Percentiles rank a stretch among this genome's conserved stretches.
Conservation (phyloP, 1,140 invertebrate genomes). For the Gryon sp. region DNA sequence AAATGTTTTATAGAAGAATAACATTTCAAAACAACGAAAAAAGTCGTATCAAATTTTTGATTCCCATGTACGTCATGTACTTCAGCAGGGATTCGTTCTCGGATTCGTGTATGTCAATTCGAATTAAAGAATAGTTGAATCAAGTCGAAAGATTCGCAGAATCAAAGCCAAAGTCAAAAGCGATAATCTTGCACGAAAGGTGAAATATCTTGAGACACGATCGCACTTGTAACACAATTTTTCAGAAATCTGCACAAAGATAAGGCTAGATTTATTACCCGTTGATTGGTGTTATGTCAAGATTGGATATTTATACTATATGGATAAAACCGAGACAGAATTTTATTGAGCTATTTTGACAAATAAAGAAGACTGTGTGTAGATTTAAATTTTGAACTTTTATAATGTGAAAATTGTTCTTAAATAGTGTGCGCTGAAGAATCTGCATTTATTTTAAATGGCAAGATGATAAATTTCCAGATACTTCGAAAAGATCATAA, state of each 20-base stretch:
- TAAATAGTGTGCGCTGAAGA: no score
- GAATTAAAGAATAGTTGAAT: constrained; percentile 52
- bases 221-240: constrained; percentile 28
- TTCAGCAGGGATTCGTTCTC: constrained; percentile 17
- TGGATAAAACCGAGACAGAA: no score
- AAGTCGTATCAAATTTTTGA: constrained; percentile 43
- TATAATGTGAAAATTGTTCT: no score
- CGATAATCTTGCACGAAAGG: constrained; percentile 23
- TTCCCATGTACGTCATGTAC: constrained; percentile 33
- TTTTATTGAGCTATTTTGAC: no score
- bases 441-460: no score
- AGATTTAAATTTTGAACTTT: no score
- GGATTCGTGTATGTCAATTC: constrained; percentile 36
- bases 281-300: no score
- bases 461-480: no score
- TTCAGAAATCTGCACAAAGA: constrained; percentile 15
- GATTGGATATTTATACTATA: no score
- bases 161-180: constrained; percentile 32
- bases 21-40: no score
- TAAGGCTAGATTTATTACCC: background rate
- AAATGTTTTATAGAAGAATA: background rate
- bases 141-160: constrained; percentile 36
- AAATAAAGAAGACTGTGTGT: no score
- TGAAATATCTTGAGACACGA: constrained; percentile 34
- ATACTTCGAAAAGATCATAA: no score